Evolutionary conservation across 64 coral and sea anemone species (phyloP).

Genomic region (Acropora tenuis): DNA sequence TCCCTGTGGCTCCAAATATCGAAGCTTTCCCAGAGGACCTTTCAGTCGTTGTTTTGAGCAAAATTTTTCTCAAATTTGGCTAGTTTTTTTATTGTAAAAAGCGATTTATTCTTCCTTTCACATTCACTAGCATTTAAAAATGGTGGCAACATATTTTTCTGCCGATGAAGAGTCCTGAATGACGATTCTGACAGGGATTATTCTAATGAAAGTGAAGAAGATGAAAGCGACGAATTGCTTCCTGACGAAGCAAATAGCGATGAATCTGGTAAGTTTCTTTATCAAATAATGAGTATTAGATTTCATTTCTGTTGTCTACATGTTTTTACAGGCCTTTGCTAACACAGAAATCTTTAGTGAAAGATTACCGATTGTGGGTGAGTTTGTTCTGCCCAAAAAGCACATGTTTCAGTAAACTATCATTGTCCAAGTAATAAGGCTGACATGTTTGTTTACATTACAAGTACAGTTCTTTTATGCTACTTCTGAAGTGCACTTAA

Average conservation of each 20-base stretch:
- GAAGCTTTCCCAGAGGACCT: constrained; percentile 11
- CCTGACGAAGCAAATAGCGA: constrained; percentile 30
- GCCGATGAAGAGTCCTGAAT: constrained; percentile 47
- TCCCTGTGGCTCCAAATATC: constrained; percentile 4
- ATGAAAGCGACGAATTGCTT: constrained; percentile 36
- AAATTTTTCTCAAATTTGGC: constrained; percentile 47
- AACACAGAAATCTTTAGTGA: constrained; percentile 12
- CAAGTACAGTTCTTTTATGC: constrained; percentile 66
- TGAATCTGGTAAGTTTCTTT: constrained; percentile 60
- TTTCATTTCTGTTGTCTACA: constrained; percentile 32
- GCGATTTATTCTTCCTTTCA: constrained; percentile 28
- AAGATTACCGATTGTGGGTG: constrained; percentile 24
- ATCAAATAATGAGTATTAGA: constrained; percentile 20
- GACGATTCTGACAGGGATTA: constrained; percentile 60
- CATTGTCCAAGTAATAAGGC: constrained; percentile 40
- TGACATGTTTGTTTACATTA: constrained; percentile 58
- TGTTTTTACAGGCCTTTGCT: constrained; percentile 36
- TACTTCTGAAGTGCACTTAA: constrained; percentile 65
- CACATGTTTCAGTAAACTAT: constrained; percentile 31
- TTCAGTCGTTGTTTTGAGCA: constrained; percentile 57
- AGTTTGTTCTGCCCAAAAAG: constrained; percentile 22
- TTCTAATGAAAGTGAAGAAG: constrained; percentile 54
- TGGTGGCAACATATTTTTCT: constrained; percentile 50
- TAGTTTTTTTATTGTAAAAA: constrained; percentile 31
- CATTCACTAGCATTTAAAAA: constrained; percentile 54